Evolutionary conservation across 2,888 invertebrate species (phyloP).

Genomic region (Charanyca ferruginea): DNA sequence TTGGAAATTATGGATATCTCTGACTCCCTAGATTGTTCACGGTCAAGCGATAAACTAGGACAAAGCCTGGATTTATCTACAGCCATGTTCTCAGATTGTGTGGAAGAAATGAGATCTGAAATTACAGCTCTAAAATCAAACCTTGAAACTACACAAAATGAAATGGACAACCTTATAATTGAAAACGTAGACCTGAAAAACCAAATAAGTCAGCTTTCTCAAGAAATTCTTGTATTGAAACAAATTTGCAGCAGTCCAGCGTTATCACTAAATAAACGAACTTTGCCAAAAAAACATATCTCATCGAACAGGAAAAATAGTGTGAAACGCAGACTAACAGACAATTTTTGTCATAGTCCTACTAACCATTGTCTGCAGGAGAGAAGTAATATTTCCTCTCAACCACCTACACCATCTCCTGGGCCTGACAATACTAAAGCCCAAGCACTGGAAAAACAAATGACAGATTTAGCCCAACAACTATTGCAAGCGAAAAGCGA

Average conservation of each 20-base stretch:
- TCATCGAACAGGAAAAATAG: conserved; percentile 2
- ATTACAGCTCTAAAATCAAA: conserved; percentile 13
- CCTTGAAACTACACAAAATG: conserved; percentile 4
- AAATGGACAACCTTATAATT: conserved; percentile 2
- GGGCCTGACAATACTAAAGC: background rate
- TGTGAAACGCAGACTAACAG: too few relatives aligned
- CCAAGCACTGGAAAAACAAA: background rate
- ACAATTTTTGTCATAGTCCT: conserved; percentile 1
- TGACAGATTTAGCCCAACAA: background rate
- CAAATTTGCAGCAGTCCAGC: conserved; percentile 3
- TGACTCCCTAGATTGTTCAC: conserved; percentile 6
- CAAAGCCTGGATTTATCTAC: conserved; percentile 11
- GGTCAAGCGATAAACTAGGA: conserved; percentile 2
- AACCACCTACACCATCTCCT: background rate
- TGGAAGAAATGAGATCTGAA: conserved; percentile 5
- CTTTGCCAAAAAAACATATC: background rate
- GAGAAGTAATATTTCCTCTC: background rate
- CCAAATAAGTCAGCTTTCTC: background rate
- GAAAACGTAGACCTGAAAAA: too few relatives aligned
- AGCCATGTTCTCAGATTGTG: conserved; percentile 4
- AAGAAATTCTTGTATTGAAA: conserved; percentile 1
- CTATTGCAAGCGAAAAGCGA: background rate
- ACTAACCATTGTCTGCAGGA: background rate
- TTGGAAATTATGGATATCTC: background rate
- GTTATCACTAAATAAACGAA: conserved; percentile 1